Evolutionary conservation across 92 coral and sea anemone species (phyloP), one percentile per base, ranked within the genome.

Genomic region (Parazoanthus darwini): DNA sequence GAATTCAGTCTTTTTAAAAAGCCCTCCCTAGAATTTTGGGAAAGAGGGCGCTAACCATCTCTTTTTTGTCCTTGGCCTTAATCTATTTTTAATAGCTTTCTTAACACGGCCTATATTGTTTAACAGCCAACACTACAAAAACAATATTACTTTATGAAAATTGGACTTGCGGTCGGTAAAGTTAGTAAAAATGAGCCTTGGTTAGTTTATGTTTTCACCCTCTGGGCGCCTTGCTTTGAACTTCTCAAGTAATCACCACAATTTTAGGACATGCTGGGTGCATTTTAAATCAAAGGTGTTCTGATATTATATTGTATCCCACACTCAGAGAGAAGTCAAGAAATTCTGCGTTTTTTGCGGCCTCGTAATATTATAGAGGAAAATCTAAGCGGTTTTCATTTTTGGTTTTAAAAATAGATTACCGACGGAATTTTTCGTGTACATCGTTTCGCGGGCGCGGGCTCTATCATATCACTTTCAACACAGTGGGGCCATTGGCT

Each of bases 401-500:
- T 54, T 15, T 54, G 7, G 3, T 13, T 51, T 51, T 51, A 8
- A 54, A 63, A 56, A 16, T 56, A 56, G 58, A 15, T 58, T 58
- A 58, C 66, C 20, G 66, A 20, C 20, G 1, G 7, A 63, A 26
- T 39, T 39, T 39, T 39, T 39, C 42, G 42, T 39, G 35, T 3
- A 4, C 11, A 0, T 7, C 51, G 51, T 48, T 48, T 26, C 6
- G 18, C 1, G 22, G 6, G 46, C 44, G 46, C 50, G 38, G 8
- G 46, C 8, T 22, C 51, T 63, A 39, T 77, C 56, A 23, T 6
- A 75, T 75, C 18, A 35, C 78, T 9, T 1, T 79, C 35, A 13
- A 37, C 82, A 22, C 86, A 39, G 44, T 66, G 76, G 33, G 86
- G 26, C 77, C 86, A 82, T 82, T 67, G 51, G 58, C 16, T 67